phyloP scores from a whole-genome alignment of 2,113 vertebrate species.

The Xenus cinereus region DNA sequence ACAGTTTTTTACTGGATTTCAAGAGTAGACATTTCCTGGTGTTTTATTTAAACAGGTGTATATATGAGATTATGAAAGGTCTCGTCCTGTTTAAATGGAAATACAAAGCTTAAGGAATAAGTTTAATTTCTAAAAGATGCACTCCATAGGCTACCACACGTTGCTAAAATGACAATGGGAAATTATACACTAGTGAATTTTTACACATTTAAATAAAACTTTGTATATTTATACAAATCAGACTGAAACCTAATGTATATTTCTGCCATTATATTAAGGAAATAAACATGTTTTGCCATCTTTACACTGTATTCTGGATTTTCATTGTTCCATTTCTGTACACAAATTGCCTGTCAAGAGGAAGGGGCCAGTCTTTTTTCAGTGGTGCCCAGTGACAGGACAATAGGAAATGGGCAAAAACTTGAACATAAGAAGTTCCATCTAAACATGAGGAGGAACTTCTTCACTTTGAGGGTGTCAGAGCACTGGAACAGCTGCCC shows the following conservation, averaged over 20 bases:
- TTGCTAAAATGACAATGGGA: background rate
- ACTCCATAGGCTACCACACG: background rate
- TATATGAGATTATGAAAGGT: background rate
- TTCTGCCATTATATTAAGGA: background rate
- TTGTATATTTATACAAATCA: background rate
- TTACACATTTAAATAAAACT: background rate
- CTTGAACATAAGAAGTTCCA: too few relatives aligned
- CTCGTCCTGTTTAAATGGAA: background rate
- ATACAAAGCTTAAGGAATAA: background rate
- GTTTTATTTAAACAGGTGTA: slow-evolving; percentile 18
- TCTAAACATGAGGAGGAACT: too few relatives aligned
- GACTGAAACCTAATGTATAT: background rate
- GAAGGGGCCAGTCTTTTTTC: too few relatives aligned
- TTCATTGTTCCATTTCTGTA: background rate
- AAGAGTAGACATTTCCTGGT: background rate
- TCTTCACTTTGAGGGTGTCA: too few relatives aligned
- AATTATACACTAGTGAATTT: background rate
- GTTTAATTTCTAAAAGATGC: background rate
- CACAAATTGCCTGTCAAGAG: background rate
- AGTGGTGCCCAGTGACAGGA: too few relatives aligned
- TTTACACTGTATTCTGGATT: background rate
- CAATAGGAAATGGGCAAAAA: too few relatives aligned
- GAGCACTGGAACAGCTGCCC: too few relatives aligned
- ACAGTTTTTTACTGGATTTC: background rate
- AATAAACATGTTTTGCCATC: background rate